A percentile compares a stretch with the other conserved stretches of the same genome.
phyloP scores from a whole-genome alignment of 2,888 invertebrate genomes.

The Brenthis hecate region DNA sequence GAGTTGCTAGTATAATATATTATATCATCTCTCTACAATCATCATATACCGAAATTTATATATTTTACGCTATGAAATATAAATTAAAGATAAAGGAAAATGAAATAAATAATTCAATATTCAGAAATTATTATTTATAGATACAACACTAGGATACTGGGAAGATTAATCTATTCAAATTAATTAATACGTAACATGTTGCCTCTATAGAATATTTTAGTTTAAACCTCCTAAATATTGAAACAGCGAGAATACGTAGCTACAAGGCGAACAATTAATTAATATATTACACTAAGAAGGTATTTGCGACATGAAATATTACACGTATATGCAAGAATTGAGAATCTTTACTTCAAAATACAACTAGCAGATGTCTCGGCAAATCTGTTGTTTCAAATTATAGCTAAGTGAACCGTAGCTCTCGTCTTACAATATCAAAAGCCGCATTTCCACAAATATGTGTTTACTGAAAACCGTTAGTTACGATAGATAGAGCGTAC shows the following conservation, averaged over 20 bases:
- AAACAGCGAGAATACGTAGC: background rate
- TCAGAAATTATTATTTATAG: conserved; percentile 9
- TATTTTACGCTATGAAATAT: too few species aligned
- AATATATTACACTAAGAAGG: too few species aligned
- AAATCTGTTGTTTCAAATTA: background rate
- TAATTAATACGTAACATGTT: conserved; percentile 7
- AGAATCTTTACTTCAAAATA: background rate
- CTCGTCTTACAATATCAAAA: conserved; percentile 1
- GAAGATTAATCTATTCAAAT: conserved; percentile 7
- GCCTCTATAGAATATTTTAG: conserved; percentile 4
- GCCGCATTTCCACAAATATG: background rate
- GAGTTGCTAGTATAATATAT: too few species aligned
- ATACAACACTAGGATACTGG: background rate
- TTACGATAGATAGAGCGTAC: too few species aligned
- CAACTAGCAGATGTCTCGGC: conserved; percentile 9
- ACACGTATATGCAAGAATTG: too few species aligned
- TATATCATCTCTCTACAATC: too few species aligned
- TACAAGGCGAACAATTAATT: too few species aligned
- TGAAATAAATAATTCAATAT: conserved; percentile 5
- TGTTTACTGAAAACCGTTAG: too few species aligned
- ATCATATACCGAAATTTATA: too few species aligned
- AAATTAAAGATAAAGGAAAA: background rate
- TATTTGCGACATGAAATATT: too few species aligned
- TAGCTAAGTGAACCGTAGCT: background rate
- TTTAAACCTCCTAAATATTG: background rate